Evolutionary conservation across 2,888 invertebrate genomes (phyloP).

Genomic region (Tanypteryx hageni): DNA sequence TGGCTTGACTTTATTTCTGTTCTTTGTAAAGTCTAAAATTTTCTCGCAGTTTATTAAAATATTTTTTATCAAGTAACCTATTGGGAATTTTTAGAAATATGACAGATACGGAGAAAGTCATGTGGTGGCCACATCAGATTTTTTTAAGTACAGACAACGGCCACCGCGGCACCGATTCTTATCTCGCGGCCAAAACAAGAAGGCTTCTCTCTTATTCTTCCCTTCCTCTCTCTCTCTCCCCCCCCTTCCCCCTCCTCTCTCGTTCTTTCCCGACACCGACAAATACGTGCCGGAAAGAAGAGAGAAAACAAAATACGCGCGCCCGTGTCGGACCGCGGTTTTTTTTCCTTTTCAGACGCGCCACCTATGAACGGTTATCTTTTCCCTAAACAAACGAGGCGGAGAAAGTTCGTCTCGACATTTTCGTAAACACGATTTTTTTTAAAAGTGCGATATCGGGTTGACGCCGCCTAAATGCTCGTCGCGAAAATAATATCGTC

Average conservation of each 20-base stretch:
- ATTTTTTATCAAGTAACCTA: too few relatives aligned
- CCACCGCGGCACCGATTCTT: constrained; percentile 16
- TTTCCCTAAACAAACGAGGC: constrained; percentile 41
- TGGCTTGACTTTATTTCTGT: too few relatives aligned
- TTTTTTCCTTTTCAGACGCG: neutral
- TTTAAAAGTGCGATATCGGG: too few relatives aligned
- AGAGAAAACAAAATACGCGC: neutral
- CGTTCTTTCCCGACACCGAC: neutral
- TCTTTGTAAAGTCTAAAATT: too few relatives aligned
- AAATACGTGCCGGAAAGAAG: neutral
- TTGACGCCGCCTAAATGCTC: too few relatives aligned
- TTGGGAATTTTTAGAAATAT: too few relatives aligned
- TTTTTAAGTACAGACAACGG: neutral
- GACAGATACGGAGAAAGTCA: too few relatives aligned
- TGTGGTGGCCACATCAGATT: too few relatives aligned
- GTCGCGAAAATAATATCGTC: too few relatives aligned
- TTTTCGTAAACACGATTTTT: constrained; percentile 1
- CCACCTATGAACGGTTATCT: neutral
- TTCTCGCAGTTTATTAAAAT: too few relatives aligned
- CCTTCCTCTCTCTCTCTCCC: too few relatives aligned
- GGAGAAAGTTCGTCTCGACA: neutral
- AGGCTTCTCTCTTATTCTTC: neutral
- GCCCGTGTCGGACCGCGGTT: neutral
- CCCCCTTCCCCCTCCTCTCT: too few relatives aligned
- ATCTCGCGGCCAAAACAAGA: constrained; percentile 24